Percentiles rank a stretch among this genome's conserved stretches.
Conservation (phyloP, 1,140 invertebrate species). For the Pollicipes pollicipes region DNA sequence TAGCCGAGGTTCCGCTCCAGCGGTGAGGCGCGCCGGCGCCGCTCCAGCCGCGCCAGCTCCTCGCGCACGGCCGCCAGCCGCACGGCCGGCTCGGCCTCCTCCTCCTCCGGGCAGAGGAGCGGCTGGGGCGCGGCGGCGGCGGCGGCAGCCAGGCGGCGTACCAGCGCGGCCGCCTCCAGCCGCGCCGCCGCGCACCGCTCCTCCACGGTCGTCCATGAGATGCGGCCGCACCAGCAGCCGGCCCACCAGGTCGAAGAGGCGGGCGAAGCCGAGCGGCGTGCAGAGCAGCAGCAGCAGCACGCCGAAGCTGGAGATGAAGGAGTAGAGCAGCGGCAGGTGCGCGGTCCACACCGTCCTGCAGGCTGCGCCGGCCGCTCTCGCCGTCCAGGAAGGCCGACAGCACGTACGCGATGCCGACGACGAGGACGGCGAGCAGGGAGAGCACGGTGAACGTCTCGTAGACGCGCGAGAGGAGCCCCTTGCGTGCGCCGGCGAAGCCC, state of each 20-base stretch:
- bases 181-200: too few species aligned
- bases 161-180: too few species aligned
- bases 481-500: constrained; percentile 65
- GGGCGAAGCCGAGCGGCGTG: constrained; percentile 80
- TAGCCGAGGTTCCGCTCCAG: constrained; percentile 73
- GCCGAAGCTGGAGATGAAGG: constrained; percentile 83
- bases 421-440: constrained; percentile 54
- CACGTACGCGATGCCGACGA: constrained; percentile 77
- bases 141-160: too few species aligned
- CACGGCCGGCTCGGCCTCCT: neutral
- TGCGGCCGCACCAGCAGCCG: constrained; percentile 78
- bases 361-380: too few species aligned
- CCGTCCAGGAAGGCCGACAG: too few species aligned
- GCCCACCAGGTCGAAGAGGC: constrained; percentile 74
- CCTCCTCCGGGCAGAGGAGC: too few species aligned
- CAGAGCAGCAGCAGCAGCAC: constrained; percentile 85
- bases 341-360: too few species aligned
- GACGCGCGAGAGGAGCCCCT: constrained; percentile 67
- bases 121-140: constrained; percentile 73
- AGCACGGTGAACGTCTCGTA: constrained; percentile 85
- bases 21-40: constrained; percentile 44
- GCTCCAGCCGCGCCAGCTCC: constrained; percentile 8
- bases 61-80: neutral
- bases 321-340: constrained; percentile 89
- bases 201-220: constrained; percentile 69